Conservation (phyloP, 2,888 invertebrate species). For the Nomada ferruginata region DNA sequence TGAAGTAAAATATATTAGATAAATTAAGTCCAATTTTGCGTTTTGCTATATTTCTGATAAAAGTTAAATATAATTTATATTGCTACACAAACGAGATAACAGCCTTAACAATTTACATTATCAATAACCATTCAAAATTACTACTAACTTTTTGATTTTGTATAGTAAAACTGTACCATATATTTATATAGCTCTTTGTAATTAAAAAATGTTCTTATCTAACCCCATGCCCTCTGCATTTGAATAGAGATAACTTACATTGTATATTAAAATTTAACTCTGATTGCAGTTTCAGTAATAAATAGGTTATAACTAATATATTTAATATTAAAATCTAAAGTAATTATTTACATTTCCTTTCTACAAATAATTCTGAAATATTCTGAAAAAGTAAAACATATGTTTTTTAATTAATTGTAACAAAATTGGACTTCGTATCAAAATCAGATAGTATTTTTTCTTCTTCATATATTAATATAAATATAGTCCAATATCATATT, state of each 20-base stretch:
- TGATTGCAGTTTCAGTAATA: slow-evolving; percentile 72
- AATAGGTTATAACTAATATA: slow-evolving; percentile 72
- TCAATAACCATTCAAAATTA: background rate
- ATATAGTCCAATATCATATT: background rate
- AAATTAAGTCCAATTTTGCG: background rate
- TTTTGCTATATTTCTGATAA: background rate
- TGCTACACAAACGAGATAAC: slow-evolving; percentile 9
- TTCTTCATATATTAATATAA: background rate
- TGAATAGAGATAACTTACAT: slow-evolving; percentile 68
- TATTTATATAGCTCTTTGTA: slow-evolving; percentile 42
- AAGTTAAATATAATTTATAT: slow-evolving; percentile 4
- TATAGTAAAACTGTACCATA: slow-evolving; percentile 5
- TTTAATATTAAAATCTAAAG: slow-evolving; percentile 37
- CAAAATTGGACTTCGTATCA: background rate
- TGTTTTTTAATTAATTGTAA: background rate
- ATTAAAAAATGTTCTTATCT: slow-evolving; percentile 69
- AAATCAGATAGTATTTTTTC: background rate
- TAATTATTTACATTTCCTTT: background rate
- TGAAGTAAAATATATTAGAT: background rate
- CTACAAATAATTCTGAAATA: background rate
- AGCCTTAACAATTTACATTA: background rate
- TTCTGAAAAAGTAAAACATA: background rate
- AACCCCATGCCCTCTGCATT: slow-evolving; percentile 73
- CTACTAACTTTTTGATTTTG: background rate
- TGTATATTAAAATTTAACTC: slow-evolving; percentile 58